Conservation (phyloP, 1,140 invertebrate species). For the Sipha flava region DNA sequence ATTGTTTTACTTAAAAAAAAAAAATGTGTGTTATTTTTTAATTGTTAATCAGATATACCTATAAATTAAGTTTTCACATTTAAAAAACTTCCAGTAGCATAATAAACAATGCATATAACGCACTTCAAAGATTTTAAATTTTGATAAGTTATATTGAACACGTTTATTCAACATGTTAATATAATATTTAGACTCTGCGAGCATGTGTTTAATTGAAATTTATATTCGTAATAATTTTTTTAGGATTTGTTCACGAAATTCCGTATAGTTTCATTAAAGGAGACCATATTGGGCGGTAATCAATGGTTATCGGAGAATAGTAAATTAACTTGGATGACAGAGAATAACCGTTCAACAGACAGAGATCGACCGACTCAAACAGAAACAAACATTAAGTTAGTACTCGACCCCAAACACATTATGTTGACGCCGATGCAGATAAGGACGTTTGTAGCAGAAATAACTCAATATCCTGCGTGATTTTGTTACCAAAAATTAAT, state of each 20-base stretch:
- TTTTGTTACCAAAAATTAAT: neutral
- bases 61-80: too few relatives aligned
- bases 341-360: neutral
- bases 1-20: too few relatives aligned
- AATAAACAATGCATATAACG: too few relatives aligned
- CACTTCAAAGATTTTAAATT: too few relatives aligned
- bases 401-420: neutral
- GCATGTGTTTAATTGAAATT: neutral
- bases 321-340: neutral
- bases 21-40: too few relatives aligned
- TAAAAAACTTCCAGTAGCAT: too few relatives aligned
- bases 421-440: slow-evolving; percentile 20
- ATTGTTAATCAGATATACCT: too few relatives aligned
- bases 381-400: neutral
- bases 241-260: slow-evolving; percentile 21
- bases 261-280: neutral
- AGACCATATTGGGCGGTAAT: slow-evolving; percentile 17
- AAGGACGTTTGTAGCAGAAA: slow-evolving; percentile 10
- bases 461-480: neutral
- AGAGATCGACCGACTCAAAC: neutral
- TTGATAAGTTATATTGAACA: too few relatives aligned
- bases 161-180: too few relatives aligned
- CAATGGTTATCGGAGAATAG: neutral
- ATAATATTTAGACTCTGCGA: too few relatives aligned
- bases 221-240: neutral